Evolutionary conservation across 1,140 invertebrate genomes (phyloP), one percentile per base, ranked within the genome.

Genomic region (Hypsibius dujardini): DNA sequence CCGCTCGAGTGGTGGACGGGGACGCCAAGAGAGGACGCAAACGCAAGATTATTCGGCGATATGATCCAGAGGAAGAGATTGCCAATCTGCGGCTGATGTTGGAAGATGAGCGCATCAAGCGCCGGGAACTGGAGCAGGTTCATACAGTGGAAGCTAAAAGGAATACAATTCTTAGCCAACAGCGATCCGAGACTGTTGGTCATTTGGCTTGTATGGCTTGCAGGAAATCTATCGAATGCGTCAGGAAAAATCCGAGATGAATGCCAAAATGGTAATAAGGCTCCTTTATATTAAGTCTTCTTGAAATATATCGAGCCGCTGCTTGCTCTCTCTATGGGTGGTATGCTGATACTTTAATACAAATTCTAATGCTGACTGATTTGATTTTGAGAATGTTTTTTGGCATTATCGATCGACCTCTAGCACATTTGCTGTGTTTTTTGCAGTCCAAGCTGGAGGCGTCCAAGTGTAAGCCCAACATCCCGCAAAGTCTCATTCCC

Each of bases 31-130:
- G 12, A 42, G 12, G 62, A 42, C 62, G 62, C 3, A 3, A 42
- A 12, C 62, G 62, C 42, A 67, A 67, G 62, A 3, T 42, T 12
- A 12, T 67, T 42, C 12, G 42, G 12, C 62, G 62, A 7, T 67
- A 67, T 42, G 62, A 67, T 67, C 62, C 62, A 45, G 12, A 67
- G 62, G 62, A 67, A 45, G 62, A 67, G 42, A 42, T 67, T 3
- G 42, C 3, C 62, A 67, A 67, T 42, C 12, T 67, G 12, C 12
- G 42, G 42, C 62, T 15, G 62, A 12, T 67, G 42, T 42, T 67
- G 62, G 62, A 67, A 12, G 62, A 67, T 42, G 62, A 67, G 42
- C 62, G 62, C 3, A 45, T 42, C 3, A 67, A 67, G 45, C 62
- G 62, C 3, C 62, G 62, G 3, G 62, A 67, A 42, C 62, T 67